Base-by-base conservation (phyloP, 2,888 invertebrate genomes). In the Falcaria lacertinaria region DNA sequence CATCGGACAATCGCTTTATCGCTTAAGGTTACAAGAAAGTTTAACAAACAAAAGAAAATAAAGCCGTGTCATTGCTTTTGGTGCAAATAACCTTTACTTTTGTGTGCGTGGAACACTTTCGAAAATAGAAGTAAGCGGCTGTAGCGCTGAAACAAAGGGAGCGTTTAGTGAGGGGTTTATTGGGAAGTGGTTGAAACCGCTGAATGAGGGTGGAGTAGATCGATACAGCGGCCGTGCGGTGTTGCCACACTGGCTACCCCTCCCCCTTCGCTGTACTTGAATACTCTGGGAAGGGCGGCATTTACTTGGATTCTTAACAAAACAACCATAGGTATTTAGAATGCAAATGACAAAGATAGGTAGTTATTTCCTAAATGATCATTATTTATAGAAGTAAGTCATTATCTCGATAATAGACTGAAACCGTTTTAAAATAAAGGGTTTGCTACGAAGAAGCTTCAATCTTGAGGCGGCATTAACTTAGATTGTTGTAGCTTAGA, bases 151-250 rank as follows among this genome's bases (percentile, higher is more conserved):
- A 46, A 4, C 0, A 41, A 32, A 42, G 4, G 35, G 15, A 8
- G 0, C 40, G 54, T 58, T 45, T 53, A 53, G 39, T 7, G 3
- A 7, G 43, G 7, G 5, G 13, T 38, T 44, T 32, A 33, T 39
- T 37, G 33, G n/a, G 16, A 38, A 71, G 68, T 68, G 71, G 43
- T 69, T 41, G 41, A 57, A 19, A 69, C 57, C 67, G 80, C 73
- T 79, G 42, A 13, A 45, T 22, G 44, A 33, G 42, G n/a, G 38
- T 28, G 36, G 35, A 34, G 43, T 45, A 60, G 79, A 83, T 84
- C 82, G 71, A 85, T 85, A 83, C 74, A 84, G 77, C 76, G 61
- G 67, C 51, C 64, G 67, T 52, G 79, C 82, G 75, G 57, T 68
- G 79, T 76, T 74, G 76, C 73, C 75, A 68, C 66, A 60, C 74